Evolutionary conservation across 2,797 vertebrate genomes (phyloP).

Genomic region (Etheostoma perlongum): DNA sequence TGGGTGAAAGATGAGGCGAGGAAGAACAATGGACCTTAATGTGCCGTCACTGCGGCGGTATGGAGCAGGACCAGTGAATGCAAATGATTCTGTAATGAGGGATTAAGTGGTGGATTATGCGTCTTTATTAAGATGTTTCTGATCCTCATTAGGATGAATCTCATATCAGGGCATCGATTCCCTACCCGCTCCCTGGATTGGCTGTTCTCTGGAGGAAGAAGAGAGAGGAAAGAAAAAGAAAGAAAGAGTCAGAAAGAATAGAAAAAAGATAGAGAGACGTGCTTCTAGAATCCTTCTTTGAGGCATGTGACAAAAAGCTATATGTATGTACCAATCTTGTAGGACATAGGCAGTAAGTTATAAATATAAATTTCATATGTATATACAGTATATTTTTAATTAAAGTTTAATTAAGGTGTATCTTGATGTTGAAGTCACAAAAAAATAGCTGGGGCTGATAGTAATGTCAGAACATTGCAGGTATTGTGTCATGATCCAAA

Average conservation of each 20-base stretch:
- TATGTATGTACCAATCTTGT: slow-evolving; percentile 5
- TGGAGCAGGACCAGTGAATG: slow-evolving; percentile 78
- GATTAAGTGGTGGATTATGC: slow-evolving; percentile 87
- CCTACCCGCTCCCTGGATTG: slow-evolving; percentile 64
- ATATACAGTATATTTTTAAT: neutral
- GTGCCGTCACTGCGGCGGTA: slow-evolving; percentile 70
- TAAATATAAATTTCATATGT: neutral
- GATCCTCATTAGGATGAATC: slow-evolving; percentile 86
- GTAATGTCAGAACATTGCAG: neutral
- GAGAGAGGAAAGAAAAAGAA: slow-evolving; percentile 38
- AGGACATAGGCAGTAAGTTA: slow-evolving; percentile 15
- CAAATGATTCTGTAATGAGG: slow-evolving; percentile 86
- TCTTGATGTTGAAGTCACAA: neutral
- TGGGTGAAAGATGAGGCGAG: slow-evolving; percentile 72
- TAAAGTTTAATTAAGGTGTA: neutral
- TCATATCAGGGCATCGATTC: slow-evolving; percentile 84
- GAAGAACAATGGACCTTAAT: slow-evolving; percentile 80
- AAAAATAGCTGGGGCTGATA: neutral
- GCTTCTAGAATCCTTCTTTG: slow-evolving; percentile 44
- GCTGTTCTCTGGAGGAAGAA: slow-evolving; percentile 71
- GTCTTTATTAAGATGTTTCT: slow-evolving; percentile 89
- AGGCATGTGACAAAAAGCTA: slow-evolving; percentile 25
- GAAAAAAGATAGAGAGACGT: slow-evolving; percentile 41
- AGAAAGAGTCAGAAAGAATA: slow-evolving; percentile 40
- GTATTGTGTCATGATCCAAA: neutral